Evolutionary conservation across 2,797 vertebrate species (phyloP).

Genomic region (Trachops cirrhosus): DNA sequence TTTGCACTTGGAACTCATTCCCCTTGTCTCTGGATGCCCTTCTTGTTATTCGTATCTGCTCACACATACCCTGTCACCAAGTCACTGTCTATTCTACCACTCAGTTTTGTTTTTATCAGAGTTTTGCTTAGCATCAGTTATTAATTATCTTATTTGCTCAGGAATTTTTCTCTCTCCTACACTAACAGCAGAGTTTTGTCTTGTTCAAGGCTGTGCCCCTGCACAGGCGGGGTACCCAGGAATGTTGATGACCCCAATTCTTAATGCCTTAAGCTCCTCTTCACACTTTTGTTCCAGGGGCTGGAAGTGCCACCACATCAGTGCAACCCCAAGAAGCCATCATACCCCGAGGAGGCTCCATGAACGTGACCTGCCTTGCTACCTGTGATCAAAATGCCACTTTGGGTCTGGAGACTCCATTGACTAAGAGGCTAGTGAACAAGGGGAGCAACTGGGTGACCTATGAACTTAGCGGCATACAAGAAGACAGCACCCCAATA

Average conservation of each 20-base stretch:
- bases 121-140: not conserved
- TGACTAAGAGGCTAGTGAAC: fast-evolving
- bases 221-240: not conserved
- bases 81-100: not conserved
- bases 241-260: not conserved
- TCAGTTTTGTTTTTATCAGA: not conserved
- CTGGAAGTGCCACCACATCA: not conserved
- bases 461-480: slow-evolving; percentile 15
- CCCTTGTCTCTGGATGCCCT: not conserved
- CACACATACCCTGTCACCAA: not conserved
- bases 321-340: not conserved
- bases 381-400: fast-evolving
- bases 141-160: slow-evolving; percentile 1
- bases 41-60: not conserved
- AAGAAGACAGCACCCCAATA: fast-evolving
- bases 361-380: slow-evolving; percentile 51
- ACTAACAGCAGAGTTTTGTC: not conserved
- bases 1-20: not conserved
- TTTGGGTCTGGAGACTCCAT: slow-evolving; percentile 47
- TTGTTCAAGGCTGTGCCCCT: not conserved
- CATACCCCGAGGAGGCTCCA: not conserved
- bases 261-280: not conserved
- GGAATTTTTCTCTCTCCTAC: not conserved
- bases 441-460: not conserved
- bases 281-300: not conserved